Percentiles rank a stretch among this genome's conserved stretches.
Conservation (phyloP, 1,140 invertebrate species). For the Meteorus sp. region DNA sequence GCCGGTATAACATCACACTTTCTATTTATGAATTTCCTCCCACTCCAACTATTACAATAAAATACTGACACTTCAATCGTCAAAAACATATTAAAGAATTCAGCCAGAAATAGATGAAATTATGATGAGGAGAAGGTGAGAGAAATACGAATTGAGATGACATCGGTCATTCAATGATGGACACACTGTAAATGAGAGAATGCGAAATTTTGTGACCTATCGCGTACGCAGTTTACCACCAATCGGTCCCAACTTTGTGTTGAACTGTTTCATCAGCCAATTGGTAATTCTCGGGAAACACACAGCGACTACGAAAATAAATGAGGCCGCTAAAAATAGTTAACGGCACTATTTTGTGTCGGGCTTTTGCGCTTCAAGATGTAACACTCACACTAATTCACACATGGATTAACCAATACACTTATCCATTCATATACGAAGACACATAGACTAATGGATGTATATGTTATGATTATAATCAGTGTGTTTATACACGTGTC, state of each 20-base stretch:
- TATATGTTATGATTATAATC: too few relatives aligned
- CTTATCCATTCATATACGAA: not conserved
- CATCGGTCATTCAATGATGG: not conserved
- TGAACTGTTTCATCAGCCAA: too few relatives aligned
- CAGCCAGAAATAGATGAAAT: too few relatives aligned
- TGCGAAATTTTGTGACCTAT: not conserved
- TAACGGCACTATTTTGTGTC: constrained; percentile 41
- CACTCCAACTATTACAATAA: too few relatives aligned
- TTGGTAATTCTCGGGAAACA: constrained; percentile 39
- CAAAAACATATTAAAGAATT: too few relatives aligned
- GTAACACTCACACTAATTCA: not conserved
- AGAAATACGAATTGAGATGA: not conserved
- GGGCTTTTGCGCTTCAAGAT: constrained; percentile 21
- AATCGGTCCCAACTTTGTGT: too few relatives aligned
- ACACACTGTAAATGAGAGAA: too few relatives aligned
- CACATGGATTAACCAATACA: not conserved
- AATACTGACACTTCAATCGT: too few relatives aligned
- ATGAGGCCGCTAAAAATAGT: constrained; percentile 27
- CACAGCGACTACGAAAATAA: constrained; percentile 45
- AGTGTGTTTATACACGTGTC: too few relatives aligned
- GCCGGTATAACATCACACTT: too few relatives aligned
- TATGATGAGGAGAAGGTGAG: too few relatives aligned
- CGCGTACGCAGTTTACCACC: not conserved
- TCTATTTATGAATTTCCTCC: too few relatives aligned
- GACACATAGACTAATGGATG: not conserved